Evolutionary conservation across 2,113 vertebrate species (phyloP), one percentile per base, ranked within the genome.

Genomic region (Siphamia tubifer): DNA sequence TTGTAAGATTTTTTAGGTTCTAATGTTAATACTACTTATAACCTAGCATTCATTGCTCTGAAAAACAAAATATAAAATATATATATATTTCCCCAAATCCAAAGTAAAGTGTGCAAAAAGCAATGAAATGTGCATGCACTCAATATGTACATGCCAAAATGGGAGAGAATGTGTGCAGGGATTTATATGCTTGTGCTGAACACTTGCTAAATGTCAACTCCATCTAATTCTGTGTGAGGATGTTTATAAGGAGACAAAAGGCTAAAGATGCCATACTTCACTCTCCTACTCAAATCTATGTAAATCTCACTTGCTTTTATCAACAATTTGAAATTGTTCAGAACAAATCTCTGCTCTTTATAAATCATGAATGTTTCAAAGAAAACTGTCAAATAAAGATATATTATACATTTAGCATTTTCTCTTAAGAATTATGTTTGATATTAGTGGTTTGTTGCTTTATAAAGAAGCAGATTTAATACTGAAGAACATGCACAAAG

Each of bases 161-260:
- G 67, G 4, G 27, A n/a, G 13, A 15, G 38, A 4, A 19, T 3
- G 32, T 21, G 68, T 2, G 55, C 32, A 48, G 31, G 53, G 51
- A 48, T 48, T 48, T 62, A 53, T 38, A 25, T 44, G 32, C 27
- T 43, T 69, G 51, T 60, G 67, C 39, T 81, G 66, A 55, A 35
- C 60, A 68, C 53, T 82, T 68, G 56, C 52, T 84, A 84, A 87
- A 82, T 86, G 69, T 81, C 84, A 86, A 15, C 73, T 77, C 60
- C 57, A 77, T 83, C 75, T 40, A 79, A 16, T 76, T 66, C 19
- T 58, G 68, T 55, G 51, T 62, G 44, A 63, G 27, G 60, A 58
- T 57, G 28, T 79, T 66, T 48, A 56, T 65, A 32, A 69, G 15
- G 52, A 74, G 31, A 74, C 38, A 13, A 66, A 55, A 78, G 61